Base-by-base conservation (phyloP, 2,797 vertebrate genomes). In the Artibeus lituratus region DNA sequence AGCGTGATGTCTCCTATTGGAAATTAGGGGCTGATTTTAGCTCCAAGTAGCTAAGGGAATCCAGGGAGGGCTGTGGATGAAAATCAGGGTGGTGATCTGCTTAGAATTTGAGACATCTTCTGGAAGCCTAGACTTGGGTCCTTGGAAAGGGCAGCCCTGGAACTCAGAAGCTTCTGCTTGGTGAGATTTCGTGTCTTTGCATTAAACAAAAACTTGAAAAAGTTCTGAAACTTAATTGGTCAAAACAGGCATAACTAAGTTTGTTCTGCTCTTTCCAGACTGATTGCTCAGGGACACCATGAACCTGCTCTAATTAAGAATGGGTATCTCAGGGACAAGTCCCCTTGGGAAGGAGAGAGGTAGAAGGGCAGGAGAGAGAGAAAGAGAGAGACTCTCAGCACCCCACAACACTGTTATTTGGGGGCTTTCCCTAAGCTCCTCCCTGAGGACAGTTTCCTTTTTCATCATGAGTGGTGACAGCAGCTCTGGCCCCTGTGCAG, bases 141-240 rank as follows among this genome's bases (percentile, higher is more conserved):
- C 21, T 62, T 22, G 26, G 35, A 37, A 12, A 73, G 92, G 47
- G 6, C 19, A 77, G 2, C 21, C 16, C 21, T 94, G 32, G 10
- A 57, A 57, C 15, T 47, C 53, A 87, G 55, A 93, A 72, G 29
- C 29, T 9, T 42, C 29, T 19, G 7, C 24, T 12, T 47, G 19
- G 9, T 19, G 35, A 59, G 80, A 51, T 78, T 51, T 93, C 37
- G n/a, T 12, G 55, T 65, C 93, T 92, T n/a, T 24, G 19, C 35
- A 91, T 29, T 73, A 59, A 87, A 42, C 32, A 69, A 85, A 84
- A 84, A 39, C 24, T 96, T 96, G 67, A 5, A 24, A 90, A 97
- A 85, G 18, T 94, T 94, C 77, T 95, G 57, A 53, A 81, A 81
- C 14, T 82, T 97, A 83, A 97, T 96, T 95, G 87, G 11, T 26